A percentile compares a stretch with the other conserved stretches of the same genome.
phyloP scores from a whole-genome alignment of 1,140 invertebrate genomes.

The Rhynchophorus ferrugineus region DNA sequence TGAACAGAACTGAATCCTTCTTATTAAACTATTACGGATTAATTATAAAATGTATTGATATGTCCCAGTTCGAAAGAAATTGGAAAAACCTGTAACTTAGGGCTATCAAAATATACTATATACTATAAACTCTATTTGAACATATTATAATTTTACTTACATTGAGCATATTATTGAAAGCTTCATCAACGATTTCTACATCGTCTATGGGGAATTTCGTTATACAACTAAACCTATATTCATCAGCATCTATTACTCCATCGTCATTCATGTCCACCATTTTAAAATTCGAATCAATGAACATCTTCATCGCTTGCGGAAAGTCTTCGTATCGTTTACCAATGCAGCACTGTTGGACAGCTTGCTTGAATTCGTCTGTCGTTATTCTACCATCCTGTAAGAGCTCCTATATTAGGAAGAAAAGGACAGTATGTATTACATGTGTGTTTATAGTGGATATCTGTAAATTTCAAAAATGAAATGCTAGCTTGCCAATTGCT shows the following conservation, averaged over 20 bases:
- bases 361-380: conserved; percentile 72
- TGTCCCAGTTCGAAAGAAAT: too few relatives aligned
- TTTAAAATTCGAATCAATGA: conserved; percentile 74
- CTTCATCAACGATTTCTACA: conserved; percentile 65
- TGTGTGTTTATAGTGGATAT: conserved; percentile 1
- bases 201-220: conserved; percentile 68
- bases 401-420: conserved; percentile 28
- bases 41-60: too few relatives aligned
- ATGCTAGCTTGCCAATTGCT: neutral
- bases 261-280: conserved; percentile 74
- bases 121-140: too few relatives aligned
- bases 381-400: conserved; percentile 72
- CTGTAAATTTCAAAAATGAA: neutral
- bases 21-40: too few relatives aligned
- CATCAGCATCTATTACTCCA: conserved; percentile 67
- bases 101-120: too few relatives aligned
- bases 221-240: conserved; percentile 75
- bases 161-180: conserved; percentile 66
- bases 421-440: conserved; percentile 3
- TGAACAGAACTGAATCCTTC: too few relatives aligned
- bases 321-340: conserved; percentile 71
- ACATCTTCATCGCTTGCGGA: conserved; percentile 70
- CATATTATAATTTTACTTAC: too few relatives aligned
- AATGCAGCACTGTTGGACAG: conserved; percentile 71
- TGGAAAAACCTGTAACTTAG: too few relatives aligned